Conservation (phyloP, 1,140 invertebrate species). For the Cyclargus thomasi region DNA sequence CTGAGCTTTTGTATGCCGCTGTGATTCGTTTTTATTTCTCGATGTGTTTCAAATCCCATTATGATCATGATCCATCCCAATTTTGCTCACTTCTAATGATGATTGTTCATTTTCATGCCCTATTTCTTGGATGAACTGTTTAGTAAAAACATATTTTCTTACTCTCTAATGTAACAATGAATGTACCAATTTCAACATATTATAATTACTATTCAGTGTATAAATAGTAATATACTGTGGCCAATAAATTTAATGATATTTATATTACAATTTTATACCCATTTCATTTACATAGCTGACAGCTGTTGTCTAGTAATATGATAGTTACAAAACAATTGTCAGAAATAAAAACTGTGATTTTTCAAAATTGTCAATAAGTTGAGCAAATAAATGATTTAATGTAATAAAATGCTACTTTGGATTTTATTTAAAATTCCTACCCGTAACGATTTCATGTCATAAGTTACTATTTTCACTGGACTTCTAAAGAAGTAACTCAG, state of each 20-base stretch:
- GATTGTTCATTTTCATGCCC: conserved; percentile 41
- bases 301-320: conserved; percentile 62
- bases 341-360: conserved; percentile 72
- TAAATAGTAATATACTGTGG: conserved; percentile 61
- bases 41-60: conserved; percentile 6
- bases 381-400: conserved; percentile 73
- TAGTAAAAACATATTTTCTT: conserved; percentile 31
- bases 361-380: conserved; percentile 75
- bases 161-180: conserved; percentile 31
- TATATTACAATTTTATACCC: conserved; percentile 72
- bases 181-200: conserved; percentile 38
- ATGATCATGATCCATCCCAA: conserved; percentile 11
- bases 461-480: background rate
- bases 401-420: conserved; percentile 38
- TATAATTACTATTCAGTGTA: conserved; percentile 54
- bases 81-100: conserved; percentile 26
- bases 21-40: conserved; percentile 7
- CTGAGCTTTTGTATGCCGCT: conserved; percentile 6
- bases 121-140: conserved; percentile 27
- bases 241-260: conserved; percentile 67
- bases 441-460: background rate
- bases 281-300: conserved; percentile 65
- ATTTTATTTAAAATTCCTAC: conserved; percentile 22
- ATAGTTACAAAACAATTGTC: conserved; percentile 68
- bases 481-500: background rate